These are phyloP conservation scores for Brienomyrus brachyistius DNA, from an alignment of 2,113 vertebrate genomes.

Conservation along the genomic window DNA sequence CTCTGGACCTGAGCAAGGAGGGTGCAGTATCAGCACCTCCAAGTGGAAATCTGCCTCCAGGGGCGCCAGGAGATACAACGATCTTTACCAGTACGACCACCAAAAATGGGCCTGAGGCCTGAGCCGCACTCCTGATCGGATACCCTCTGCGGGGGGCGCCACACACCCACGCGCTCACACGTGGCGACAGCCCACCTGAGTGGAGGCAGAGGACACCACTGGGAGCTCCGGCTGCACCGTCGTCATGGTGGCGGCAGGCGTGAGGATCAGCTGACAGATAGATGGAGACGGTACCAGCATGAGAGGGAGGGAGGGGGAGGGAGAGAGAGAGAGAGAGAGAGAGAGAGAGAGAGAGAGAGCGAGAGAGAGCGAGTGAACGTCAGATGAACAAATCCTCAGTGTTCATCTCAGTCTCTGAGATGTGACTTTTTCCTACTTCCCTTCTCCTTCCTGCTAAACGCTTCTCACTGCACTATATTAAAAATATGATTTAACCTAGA, in stretches of 20 bases:
- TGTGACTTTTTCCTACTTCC: neutral
- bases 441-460: neutral
- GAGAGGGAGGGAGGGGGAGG: neutral
- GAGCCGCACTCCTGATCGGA: neutral
- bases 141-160: neutral
- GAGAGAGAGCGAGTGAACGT: neutral
- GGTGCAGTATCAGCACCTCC: neutral
- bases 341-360: neutral
- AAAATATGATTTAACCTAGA: neutral
- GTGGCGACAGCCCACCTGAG: slow-evolving; percentile 67
- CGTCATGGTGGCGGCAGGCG: slow-evolving; percentile 83
- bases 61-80: neutral
- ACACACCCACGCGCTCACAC: neutral
- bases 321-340: too few species aligned
- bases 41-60: neutral
- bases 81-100: neutral
- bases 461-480: neutral
- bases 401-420: neutral
- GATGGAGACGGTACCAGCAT: slow-evolving; percentile 28
- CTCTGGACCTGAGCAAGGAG: slow-evolving; percentile 68
- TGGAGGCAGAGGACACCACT: slow-evolving; percentile 75
- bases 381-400: neutral
- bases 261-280: slow-evolving; percentile 79
- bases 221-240: slow-evolving; percentile 87
- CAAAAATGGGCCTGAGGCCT: neutral